phyloP scores from a whole-genome alignment of 1,140 invertebrate genomes.

The Drosophila takahashii region DNA sequence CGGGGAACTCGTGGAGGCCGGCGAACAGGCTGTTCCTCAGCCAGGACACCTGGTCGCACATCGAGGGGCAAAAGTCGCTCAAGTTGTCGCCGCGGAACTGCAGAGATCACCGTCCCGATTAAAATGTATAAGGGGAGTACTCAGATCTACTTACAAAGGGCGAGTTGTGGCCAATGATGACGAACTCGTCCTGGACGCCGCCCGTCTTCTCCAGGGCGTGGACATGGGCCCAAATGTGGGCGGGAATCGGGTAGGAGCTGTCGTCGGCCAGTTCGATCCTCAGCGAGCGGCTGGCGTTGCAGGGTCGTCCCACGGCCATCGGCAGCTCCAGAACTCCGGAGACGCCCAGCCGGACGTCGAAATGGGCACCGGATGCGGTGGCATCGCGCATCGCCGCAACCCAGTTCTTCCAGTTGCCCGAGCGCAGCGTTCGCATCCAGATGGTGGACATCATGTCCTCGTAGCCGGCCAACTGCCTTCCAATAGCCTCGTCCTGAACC shows the following conservation, averaged over 20 bases:
- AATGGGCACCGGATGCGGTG: slow-evolving; percentile 3
- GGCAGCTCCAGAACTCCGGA: slow-evolving; percentile 34
- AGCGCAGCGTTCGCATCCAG: slow-evolving; percentile 38
- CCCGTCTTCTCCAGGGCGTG: slow-evolving; percentile 3
- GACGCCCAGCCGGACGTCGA: slow-evolving; percentile 45
- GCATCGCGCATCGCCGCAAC: slow-evolving; percentile 29
- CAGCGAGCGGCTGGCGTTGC: slow-evolving; percentile 28
- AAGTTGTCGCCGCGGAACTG: slow-evolving; percentile 16
- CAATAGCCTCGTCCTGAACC: slow-evolving; percentile 20
- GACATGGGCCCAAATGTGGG: slow-evolving; percentile 56
- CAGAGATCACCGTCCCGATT: too few species aligned
- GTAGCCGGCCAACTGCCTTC: background rate
- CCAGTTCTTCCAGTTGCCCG: slow-evolving; percentile 53
- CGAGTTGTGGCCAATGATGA: slow-evolving; percentile 50
- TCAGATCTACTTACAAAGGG: slow-evolving; percentile 37
- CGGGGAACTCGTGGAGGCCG: slow-evolving; percentile 26
- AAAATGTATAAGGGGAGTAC: too few species aligned
- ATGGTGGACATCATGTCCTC: slow-evolving; percentile 35
- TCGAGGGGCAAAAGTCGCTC: slow-evolving; percentile 31
- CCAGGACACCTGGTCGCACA: slow-evolving; percentile 56
- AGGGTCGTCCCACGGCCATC: background rate
- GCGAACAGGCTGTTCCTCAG: slow-evolving; percentile 35
- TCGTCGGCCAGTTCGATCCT: slow-evolving; percentile 6
- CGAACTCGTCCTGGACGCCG: slow-evolving; percentile 34
- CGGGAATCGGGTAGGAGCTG: slow-evolving; percentile 23